Evolutionary conservation across 2,113 vertebrate species (phyloP).

Genomic region (Atractosteus spatula): DNA sequence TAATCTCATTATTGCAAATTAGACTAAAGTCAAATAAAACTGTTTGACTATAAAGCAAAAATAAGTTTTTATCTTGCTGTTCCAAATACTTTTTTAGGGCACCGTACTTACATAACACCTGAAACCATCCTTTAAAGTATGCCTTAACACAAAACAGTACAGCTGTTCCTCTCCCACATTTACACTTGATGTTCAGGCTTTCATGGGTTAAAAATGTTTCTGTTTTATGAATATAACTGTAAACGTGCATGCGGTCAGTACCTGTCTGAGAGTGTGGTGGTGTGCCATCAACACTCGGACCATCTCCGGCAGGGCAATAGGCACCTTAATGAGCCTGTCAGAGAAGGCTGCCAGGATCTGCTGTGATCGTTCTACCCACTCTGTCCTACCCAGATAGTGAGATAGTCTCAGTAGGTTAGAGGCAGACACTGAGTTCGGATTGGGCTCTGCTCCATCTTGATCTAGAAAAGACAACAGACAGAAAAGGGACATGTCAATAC

Average conservation of each 20-base stretch:
- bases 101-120: too few species aligned
- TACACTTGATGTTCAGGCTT: too few species aligned
- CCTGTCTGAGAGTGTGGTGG: slow-evolving; percentile 84
- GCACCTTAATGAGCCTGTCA: slow-evolving; percentile 76
- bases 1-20: too few species aligned
- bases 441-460: slow-evolving; percentile 90
- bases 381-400: slow-evolving; percentile 69
- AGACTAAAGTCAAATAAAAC: too few species aligned
- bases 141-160: too few species aligned
- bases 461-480: slow-evolving; percentile 59
- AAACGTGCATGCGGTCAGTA: slow-evolving; percentile 32
- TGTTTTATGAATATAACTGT: too few species aligned
- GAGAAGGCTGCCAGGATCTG: slow-evolving; percentile 80
- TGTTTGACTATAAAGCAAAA: too few species aligned
- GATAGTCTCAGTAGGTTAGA: slow-evolving; percentile 83
- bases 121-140: too few species aligned
- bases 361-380: slow-evolving; percentile 75
- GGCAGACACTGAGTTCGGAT: slow-evolving; percentile 79
- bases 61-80: too few species aligned
- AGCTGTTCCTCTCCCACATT: too few species aligned
- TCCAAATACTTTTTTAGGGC: too few species aligned
- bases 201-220: too few species aligned
- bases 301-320: slow-evolving; percentile 85
- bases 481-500: background rate
- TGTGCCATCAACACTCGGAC: slow-evolving; percentile 70